Base-by-base conservation (phyloP, 2,797 vertebrate genomes). In the Ateles fusciceps region DNA sequence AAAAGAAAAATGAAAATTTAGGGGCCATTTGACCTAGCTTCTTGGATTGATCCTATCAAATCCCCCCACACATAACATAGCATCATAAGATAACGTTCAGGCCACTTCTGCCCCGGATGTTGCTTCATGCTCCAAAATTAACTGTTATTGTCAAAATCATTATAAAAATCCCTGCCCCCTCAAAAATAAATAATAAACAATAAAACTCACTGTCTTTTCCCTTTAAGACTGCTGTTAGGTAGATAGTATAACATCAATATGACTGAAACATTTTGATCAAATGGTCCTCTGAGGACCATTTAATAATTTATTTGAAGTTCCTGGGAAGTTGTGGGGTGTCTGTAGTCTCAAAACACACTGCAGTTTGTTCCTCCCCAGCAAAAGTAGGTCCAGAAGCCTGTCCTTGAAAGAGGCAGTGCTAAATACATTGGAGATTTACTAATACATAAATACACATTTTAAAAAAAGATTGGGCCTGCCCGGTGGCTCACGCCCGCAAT, bases 301-400 rank as follows among this genome's bases (percentile, higher is more conserved):
- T 64, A 98, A 97, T 98, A 95, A 96, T 97, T 97, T 98, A 88
- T 97, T 96, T 98, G 91, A 98, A 97, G 98, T 95, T 94, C 97
- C 96, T 76, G 78, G 85, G 94, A 97, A 98, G 94, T 93, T 92
- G 86, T 19, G 17, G 93, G 97, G 88, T 95, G 30, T 26, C 96
- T 94, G 36, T 24, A 6, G 71, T 61, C 96, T 89, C 1, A 87
- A 89, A 68, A 48, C 4, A 13, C 9, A 21, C 2, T 68, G 85
- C 72, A 24, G 89, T 97, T 97, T 95, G 96, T 15, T 64, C 96
- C 93, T 96, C 97, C 84, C 86, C 57, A 1, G 85, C 74, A 94
- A 5, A 52, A 88, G 48, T 7, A 30, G 96, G 76, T 80, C 72
- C 5, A 1, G 75, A 61, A 95, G 88, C 59, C 85, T 81, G n/a